Conservation (phyloP, 2,888 invertebrate genomes). For the Drosophila leonis region DNA sequence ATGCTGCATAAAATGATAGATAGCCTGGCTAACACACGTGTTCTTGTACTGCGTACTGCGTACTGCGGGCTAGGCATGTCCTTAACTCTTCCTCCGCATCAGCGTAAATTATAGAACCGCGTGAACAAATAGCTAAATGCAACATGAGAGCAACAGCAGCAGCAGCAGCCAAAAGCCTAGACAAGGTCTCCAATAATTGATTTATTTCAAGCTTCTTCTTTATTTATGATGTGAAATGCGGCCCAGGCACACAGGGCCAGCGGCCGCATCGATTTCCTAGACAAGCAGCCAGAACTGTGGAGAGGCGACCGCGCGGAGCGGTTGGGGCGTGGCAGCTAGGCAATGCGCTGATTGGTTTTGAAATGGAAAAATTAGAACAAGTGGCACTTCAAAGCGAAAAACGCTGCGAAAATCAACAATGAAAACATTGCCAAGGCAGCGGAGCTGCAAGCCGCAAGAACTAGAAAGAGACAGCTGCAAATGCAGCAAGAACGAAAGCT, state of each 20-base stretch:
- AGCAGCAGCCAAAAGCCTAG: constrained; percentile 54
- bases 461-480: constrained; percentile 3
- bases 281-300: constrained; percentile 1
- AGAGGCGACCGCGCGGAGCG: background rate
- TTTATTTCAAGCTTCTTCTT: constrained; percentile 64
- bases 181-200: constrained; percentile 65
- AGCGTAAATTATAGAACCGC: constrained; percentile 72
- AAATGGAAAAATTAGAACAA: constrained; percentile 79
- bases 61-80: constrained; percentile 55
- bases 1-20: constrained; percentile 36
- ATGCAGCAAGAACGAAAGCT: constrained; percentile 5
- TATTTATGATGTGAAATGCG: constrained; percentile 72
- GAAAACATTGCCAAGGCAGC: constrained; percentile 66
- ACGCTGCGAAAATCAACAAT: constrained; percentile 71
- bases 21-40: constrained; percentile 59
- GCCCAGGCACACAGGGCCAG: constrained; percentile 14
- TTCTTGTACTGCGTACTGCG: constrained; percentile 36
- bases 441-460: constrained; percentile 3
- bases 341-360: constrained; percentile 71
- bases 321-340: constrained; percentile 9
- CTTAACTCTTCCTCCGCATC: constrained; percentile 59
- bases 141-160: constrained; percentile 7
- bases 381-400: constrained; percentile 67
- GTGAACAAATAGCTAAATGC: constrained; percentile 47
- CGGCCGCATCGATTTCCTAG: constrained; percentile 49